phyloP scores from a whole-genome alignment of 2,888 invertebrate genomes.

The Drosophila flavopinicola region DNA sequence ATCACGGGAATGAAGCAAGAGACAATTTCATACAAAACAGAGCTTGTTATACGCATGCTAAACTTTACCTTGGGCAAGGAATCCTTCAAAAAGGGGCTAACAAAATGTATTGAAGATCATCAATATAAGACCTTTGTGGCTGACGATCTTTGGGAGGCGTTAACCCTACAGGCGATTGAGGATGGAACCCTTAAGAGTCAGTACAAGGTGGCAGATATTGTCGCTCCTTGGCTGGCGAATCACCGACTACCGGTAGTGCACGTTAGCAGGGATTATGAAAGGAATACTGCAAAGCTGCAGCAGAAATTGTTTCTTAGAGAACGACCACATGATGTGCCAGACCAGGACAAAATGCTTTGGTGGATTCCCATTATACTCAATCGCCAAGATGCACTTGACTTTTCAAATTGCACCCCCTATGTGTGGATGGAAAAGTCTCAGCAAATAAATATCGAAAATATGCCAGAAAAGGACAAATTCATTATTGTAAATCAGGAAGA shows the following conservation, averaged over 20 bases:
- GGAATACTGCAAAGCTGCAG: slow-evolving; percentile 86
- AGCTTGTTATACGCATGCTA: slow-evolving; percentile 94
- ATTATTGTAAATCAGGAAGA: slow-evolving; percentile 93
- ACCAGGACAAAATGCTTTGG: slow-evolving; percentile 89
- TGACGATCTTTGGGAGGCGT: slow-evolving; percentile 91
- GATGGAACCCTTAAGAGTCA: slow-evolving; percentile 86
- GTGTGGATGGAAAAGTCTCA: slow-evolving; percentile 88
- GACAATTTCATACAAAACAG: slow-evolving; percentile 90
- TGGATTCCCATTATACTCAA: slow-evolving; percentile 89
- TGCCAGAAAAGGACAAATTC: slow-evolving; percentile 87
- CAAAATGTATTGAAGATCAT: slow-evolving; percentile 88
- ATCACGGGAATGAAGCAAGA: slow-evolving; percentile 90
- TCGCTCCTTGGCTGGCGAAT: slow-evolving; percentile 92
- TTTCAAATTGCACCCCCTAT: slow-evolving; percentile 86
- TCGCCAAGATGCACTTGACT: slow-evolving; percentile 86
- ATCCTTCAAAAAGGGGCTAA: slow-evolving; percentile 90
- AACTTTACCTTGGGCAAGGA: slow-evolving; percentile 92
- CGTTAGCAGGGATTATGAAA: slow-evolving; percentile 88
- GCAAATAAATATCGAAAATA: slow-evolving; percentile 85
- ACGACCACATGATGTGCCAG: slow-evolving; percentile 89
- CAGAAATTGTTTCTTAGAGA: slow-evolving; percentile 90
- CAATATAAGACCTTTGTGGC: slow-evolving; percentile 91
- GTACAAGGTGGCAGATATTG: slow-evolving; percentile 89
- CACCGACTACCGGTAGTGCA: slow-evolving; percentile 91
- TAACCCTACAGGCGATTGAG: slow-evolving; percentile 88